Base-by-base conservation (phyloP, 2,888 invertebrate species). In the Amphipyra tragopoginis region DNA sequence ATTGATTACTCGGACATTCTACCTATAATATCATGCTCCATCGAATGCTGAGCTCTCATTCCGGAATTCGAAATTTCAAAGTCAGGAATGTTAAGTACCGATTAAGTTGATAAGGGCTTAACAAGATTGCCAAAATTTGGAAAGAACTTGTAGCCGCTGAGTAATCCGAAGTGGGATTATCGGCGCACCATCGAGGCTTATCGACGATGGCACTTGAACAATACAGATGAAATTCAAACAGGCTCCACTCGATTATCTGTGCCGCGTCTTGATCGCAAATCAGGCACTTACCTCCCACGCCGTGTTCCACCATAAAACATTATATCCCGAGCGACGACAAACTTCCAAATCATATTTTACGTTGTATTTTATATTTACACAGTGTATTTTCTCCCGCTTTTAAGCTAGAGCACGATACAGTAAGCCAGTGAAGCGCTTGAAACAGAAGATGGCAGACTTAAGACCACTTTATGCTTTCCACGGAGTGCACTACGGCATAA, bases 401-500 rank as follows among this genome's bases (percentile, higher is more conserved):
- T 65, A 81, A 77, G 80, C 75, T 71, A 67, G 65, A 73, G 70
- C 70, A 77, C 80, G 72, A 75, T 80, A 78, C 72, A 81, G 81
- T 84, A 82, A 84, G 84, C 81, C 75, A 81, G 80, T 80, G 78
- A 81, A 79, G 78, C 81, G 75, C 81, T 79, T 75, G 82, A 77
- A 80, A 84, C 84, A 83, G 77, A 84, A 83, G 86, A 84, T 79
- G 86, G 81, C 77, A 77, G 82, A 66, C 76, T 81, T 87, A 86
- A 88, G 82, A 82, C 84, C 85, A 86, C 86, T 89, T 87, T 87
- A 86, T 83, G 81, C 79, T 75, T 80, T 69, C 82, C 80, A 73
- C 77, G 78, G 85, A 89, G 89, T 89, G 89, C 89, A 87, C 83
- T 86, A 75, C 64, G 76, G 82, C 86, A 86, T 89, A 86, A 87